Conservation (phyloP, 2,113 vertebrate genomes). For the Alethe diademata region DNA sequence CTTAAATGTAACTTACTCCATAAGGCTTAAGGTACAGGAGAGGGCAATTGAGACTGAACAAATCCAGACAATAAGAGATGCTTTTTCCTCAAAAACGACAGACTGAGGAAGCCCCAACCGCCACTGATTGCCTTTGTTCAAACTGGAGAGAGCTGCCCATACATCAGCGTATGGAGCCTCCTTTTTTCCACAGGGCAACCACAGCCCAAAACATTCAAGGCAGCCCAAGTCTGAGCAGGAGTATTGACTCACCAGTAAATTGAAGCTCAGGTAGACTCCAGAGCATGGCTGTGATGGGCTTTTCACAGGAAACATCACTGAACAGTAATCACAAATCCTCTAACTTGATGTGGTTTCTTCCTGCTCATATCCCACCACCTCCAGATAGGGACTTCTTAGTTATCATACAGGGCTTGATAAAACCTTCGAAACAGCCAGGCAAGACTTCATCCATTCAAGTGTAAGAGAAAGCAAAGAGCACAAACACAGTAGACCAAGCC, state of each 20-base stretch:
- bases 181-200: neutral
- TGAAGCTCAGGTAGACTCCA: neutral
- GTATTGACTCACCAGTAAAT: neutral
- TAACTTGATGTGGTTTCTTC: neutral
- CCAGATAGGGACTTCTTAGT: neutral
- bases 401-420: neutral
- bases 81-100: neutral
- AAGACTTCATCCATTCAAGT: neutral
- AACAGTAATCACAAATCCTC: neutral
- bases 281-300: neutral
- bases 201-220: neutral
- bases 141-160: neutral
- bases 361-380: neutral
- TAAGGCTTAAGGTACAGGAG: neutral
- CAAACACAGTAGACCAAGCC: neutral
- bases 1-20: neutral
- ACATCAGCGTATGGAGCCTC: neutral
- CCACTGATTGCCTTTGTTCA: neutral
- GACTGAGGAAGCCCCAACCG: neutral
- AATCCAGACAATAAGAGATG: neutral
- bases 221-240: neutral
- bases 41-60: neutral
- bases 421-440: neutral
- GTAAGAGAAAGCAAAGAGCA: neutral
- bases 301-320: neutral